Conservation (phyloP, 1,140 invertebrate genomes). For the Rhopalosiphum maidis region DNA sequence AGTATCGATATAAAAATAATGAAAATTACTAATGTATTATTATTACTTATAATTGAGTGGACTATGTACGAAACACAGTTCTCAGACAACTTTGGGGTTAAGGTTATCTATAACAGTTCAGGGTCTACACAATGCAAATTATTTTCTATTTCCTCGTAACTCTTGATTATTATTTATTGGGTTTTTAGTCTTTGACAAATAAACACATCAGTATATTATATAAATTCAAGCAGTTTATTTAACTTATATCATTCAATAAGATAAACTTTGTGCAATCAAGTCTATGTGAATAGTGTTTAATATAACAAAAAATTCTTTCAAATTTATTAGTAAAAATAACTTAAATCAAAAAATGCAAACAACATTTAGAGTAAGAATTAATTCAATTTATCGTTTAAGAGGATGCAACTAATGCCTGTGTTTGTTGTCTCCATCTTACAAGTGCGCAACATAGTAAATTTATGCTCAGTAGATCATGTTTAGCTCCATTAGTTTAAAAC, state of each 20-base stretch:
- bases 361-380: conserved; percentile 5
- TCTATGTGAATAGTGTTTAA: neutral
- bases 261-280: neutral
- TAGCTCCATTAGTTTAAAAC: too few species aligned
- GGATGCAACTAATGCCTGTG: too few species aligned
- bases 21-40: neutral
- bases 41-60: neutral
- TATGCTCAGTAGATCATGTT: neutral
- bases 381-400: too few species aligned
- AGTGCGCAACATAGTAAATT: too few species aligned
- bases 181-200: neutral
- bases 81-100: neutral
- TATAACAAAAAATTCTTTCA: neutral
- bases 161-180: neutral
- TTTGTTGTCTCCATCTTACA: too few species aligned
- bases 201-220: neutral
- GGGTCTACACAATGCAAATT: neutral
- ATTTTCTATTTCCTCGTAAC: neutral
- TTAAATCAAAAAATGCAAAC: conserved; percentile 15
- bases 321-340: neutral
- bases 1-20: neutral
- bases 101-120: conserved; percentile 35
- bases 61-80: neutral
- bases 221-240: neutral
- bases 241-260: neutral